Percentiles rank a stretch among this genome's conserved stretches.
Conservation (phyloP, 2,113 vertebrate genomes). For the Psilopogon haemacephalus region DNA sequence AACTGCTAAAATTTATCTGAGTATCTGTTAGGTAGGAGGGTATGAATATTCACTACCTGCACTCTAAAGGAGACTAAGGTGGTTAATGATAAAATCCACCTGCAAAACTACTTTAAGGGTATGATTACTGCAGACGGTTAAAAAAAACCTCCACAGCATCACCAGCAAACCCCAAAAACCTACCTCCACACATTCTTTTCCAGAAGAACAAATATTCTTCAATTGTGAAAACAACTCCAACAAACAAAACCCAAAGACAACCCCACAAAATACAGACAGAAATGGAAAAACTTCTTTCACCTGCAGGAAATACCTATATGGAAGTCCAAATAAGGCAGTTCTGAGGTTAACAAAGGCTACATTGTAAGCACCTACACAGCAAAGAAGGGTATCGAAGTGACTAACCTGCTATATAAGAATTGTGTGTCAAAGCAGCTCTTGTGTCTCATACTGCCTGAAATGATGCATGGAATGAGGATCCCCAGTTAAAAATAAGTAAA, state of each 20-base stretch:
- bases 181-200: not conserved
- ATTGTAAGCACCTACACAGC: not conserved
- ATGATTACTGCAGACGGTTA: not conserved
- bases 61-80: not conserved
- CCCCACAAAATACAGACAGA: not conserved
- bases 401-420: rapidly evolving
- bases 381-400: not conserved
- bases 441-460: not conserved
- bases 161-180: not conserved
- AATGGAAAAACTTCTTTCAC: not conserved
- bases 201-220: not conserved
- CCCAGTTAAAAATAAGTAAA: not conserved
- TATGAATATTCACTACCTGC: not conserved
- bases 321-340: not conserved
- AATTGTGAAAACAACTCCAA: not conserved
- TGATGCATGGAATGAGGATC: not conserved
- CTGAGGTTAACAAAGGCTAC: not conserved
- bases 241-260: not conserved
- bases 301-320: not conserved
- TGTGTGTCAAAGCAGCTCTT: not conserved
- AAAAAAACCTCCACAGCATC: rapidly evolving
- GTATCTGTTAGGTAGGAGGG: not conserved
- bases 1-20: not conserved
- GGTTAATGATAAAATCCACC: not conserved
- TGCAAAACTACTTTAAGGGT: not conserved